phyloP scores from a whole-genome alignment of 2,888 invertebrate genomes.

The Trichopoda pennipes region DNA sequence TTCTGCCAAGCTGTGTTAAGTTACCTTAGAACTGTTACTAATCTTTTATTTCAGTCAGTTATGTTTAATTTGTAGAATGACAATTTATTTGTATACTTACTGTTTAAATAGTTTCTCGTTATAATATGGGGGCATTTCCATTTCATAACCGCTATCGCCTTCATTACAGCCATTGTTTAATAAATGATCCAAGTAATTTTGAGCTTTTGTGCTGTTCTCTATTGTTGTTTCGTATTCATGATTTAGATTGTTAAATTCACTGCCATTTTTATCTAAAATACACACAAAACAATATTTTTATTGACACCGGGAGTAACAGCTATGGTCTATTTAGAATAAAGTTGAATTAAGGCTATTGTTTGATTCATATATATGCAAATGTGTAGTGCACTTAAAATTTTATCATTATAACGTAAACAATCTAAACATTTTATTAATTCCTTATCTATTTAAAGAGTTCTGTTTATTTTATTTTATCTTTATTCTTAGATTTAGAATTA shows the following conservation, averaged over 20 bases:
- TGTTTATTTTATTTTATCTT: conserved; percentile 4
- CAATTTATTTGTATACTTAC: conserved; percentile 82
- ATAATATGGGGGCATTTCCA: conserved; percentile 86
- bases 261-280: conserved; percentile 20
- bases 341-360: no score
- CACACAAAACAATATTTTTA: neutral
- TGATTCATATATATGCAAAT: no score
- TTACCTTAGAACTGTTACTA: no score
- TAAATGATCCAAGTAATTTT: conserved; percentile 77
- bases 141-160: conserved; percentile 76
- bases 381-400: no score
- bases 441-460: neutral
- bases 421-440: neutral
- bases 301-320: no score
- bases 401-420: neutral
- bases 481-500: neutral
- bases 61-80: no score
- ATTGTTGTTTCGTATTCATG: neutral
- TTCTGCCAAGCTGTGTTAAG: no score
- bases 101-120: conserved; percentile 85
- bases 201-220: conserved; percentile 70
- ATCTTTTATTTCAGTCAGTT: no score
- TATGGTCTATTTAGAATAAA: no score
- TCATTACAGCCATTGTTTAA: conserved; percentile 76
- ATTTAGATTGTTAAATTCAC: conserved; percentile 1